Conservation (phyloP, 2,888 invertebrate genomes). For the Morinoia aosen region DNA sequence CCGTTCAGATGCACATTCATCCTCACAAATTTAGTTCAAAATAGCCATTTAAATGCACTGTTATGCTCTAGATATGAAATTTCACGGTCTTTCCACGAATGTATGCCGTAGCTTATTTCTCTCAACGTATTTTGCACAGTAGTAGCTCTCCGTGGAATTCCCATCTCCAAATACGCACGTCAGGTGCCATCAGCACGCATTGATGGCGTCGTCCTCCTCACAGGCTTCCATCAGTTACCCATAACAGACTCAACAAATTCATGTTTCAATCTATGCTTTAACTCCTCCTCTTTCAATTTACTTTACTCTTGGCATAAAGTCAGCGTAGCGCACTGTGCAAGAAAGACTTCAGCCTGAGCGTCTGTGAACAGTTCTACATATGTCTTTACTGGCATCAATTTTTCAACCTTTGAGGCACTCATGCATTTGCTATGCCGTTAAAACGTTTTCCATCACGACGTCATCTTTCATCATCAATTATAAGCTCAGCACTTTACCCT, state of each 20-base stretch:
- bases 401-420: background rate
- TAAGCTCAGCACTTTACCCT: background rate
- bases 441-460: background rate
- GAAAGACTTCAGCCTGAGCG: background rate
- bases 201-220: background rate
- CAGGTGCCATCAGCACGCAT: background rate
- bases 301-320: background rate
- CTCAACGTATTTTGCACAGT: background rate
- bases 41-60: background rate
- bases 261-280: no score
- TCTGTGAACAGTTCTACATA: background rate
- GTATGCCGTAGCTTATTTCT: background rate
- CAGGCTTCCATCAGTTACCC: background rate
- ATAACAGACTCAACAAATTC: background rate
- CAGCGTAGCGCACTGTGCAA: background rate
- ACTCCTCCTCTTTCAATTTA: background rate
- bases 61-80: background rate
- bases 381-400: background rate
- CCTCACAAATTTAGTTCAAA: background rate
- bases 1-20: background rate
- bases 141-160: background rate
- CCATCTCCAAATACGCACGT: background rate
- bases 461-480: background rate
- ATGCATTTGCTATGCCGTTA: background rate
- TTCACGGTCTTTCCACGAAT: background rate